Conservation (phyloP, 2,797 vertebrate genomes). For the Micropoecilia bifurca region DNA sequence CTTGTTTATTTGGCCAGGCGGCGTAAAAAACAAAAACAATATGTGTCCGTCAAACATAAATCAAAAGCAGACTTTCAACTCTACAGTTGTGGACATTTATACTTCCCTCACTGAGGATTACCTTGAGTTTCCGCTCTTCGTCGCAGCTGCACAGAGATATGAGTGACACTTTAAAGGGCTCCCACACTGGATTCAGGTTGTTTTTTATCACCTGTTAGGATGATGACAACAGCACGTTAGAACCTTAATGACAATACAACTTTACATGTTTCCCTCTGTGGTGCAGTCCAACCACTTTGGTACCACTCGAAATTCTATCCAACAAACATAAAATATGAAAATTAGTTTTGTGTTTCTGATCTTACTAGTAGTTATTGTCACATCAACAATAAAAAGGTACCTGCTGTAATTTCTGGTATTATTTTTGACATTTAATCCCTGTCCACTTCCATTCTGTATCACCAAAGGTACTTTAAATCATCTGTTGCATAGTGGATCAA, state of each 20-base stretch:
- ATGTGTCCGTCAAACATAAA: background rate
- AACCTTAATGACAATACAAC: constrained; percentile 11
- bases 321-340: background rate
- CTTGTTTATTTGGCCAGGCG: background rate
- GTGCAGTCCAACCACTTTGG: background rate
- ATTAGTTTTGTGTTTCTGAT: background rate
- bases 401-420: background rate
- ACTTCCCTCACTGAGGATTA: constrained; percentile 51
- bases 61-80: background rate
- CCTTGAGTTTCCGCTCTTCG: constrained; percentile 92
- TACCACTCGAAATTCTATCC: background rate
- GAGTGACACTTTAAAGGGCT: constrained; percentile 95
- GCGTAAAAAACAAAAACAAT: background rate
- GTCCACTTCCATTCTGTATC: background rate
- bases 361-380: background rate
- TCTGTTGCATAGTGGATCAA: background rate
- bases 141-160: constrained; percentile 94
- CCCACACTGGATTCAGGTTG: constrained; percentile 95
- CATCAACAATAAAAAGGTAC: background rate
- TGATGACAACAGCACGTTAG: background rate
- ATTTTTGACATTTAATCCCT: background rate
- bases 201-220: constrained; percentile 92
- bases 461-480: background rate
- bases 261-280: background rate
- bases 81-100: background rate